A percentile compares a stretch with the other conserved stretches of the same genome.
phyloP scores from a whole-genome alignment of 2,113 vertebrate genomes.

The Miniopterus natalensis region DNA sequence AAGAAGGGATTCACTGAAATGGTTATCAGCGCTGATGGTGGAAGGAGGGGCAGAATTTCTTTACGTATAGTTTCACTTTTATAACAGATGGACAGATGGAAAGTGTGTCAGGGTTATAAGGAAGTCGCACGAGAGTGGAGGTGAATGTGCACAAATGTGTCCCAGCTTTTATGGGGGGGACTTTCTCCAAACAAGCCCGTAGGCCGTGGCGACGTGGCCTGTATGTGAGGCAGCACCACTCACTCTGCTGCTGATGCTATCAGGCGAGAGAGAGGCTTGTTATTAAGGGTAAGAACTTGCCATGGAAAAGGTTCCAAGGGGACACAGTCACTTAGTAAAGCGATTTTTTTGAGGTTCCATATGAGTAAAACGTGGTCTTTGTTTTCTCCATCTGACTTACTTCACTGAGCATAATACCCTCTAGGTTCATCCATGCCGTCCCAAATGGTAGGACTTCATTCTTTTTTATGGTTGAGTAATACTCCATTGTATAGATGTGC shows the following conservation, averaged over 20 bases:
- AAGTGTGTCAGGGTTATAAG: neutral
- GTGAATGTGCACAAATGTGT: neutral
- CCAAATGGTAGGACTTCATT: too few species aligned
- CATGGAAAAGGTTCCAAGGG: neutral
- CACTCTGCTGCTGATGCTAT: neutral
- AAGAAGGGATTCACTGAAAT: neutral
- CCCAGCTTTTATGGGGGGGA: neutral
- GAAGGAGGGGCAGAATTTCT: neutral
- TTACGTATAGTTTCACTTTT: neutral
- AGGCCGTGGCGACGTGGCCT: neutral
- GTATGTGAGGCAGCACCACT: too few species aligned
- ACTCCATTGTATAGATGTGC: neutral
- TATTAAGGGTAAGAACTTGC: too few species aligned
- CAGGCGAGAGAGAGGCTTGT: neutral
- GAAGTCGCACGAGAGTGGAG: neutral
- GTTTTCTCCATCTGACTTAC: neutral
- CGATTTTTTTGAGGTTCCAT: neutral
- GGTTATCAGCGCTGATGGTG: neutral
- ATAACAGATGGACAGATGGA: neutral
- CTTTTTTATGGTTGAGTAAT: neutral
- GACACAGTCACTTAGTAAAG: neutral
- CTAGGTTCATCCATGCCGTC: too few species aligned
- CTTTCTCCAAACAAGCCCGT: neutral
- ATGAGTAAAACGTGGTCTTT: neutral
- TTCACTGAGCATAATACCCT: too few species aligned